Percentiles rank a stretch among this genome's conserved stretches.
Evolutionary conservation across 2,888 invertebrate species (phyloP).

Genomic region (Drosophila borealis): DNA sequence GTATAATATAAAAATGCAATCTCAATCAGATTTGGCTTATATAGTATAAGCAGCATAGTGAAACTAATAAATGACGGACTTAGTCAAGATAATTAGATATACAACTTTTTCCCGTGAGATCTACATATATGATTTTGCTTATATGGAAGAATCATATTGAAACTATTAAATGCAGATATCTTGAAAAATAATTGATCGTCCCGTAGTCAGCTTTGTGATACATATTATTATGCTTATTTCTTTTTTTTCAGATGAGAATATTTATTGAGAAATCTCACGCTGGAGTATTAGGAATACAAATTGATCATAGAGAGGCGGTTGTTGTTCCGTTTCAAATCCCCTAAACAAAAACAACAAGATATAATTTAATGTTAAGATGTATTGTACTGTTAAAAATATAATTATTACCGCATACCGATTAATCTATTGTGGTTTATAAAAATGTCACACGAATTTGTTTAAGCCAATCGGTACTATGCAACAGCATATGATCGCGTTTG

Average conservation of each 20-base stretch:
- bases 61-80: too few relatives aligned
- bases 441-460: not conserved
- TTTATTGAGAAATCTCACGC: slow-evolving; percentile 89
- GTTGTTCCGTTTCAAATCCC: slow-evolving; percentile 95
- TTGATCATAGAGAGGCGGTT: slow-evolving; percentile 95
- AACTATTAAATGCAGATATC: too few relatives aligned
- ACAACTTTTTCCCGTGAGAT: too few relatives aligned
- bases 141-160: too few relatives aligned
- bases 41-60: too few relatives aligned
- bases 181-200: too few relatives aligned
- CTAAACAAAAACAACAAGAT: slow-evolving; percentile 82
- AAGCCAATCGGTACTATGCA: too few relatives aligned
- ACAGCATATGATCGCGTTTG: too few relatives aligned
- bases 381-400: slow-evolving; percentile 11
- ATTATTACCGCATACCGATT: slow-evolving; percentile 20
- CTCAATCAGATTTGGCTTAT: too few relatives aligned
- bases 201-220: not conserved
- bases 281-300: slow-evolving; percentile 92
- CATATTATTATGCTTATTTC: not conserved
- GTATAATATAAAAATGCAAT: too few relatives aligned
- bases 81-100: too few relatives aligned
- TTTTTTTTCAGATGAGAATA: slow-evolving; percentile 88
- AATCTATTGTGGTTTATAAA: slow-evolving; percentile 21
- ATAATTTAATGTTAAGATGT: slow-evolving; percentile 31
- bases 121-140: too few relatives aligned